Evolutionary conservation across 2,888 invertebrate species (phyloP).

Genomic region (Caenorhabditis sp.): DNA sequence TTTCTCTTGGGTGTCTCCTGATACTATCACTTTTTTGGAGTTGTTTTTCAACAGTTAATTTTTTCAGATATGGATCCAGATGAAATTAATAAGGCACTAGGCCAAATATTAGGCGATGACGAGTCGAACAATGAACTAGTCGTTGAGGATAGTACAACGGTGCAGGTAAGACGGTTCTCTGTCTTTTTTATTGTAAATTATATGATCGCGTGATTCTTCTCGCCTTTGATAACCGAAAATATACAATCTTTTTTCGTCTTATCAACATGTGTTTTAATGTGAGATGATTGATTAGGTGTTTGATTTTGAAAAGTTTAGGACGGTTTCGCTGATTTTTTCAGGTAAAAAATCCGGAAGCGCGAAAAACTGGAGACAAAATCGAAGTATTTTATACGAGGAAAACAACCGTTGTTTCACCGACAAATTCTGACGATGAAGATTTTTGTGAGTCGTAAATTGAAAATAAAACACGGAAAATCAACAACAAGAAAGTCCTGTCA

Average conservation of each 20-base stretch:
- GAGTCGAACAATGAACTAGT: slow-evolving; percentile 36
- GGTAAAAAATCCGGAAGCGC: slow-evolving; percentile 51
- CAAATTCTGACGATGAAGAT: slow-evolving; percentile 62
- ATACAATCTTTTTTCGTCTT: slow-evolving; percentile 1
- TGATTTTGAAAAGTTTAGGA: slow-evolving; percentile 1
- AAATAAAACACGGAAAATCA: not conserved
- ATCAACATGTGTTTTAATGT: slow-evolving; percentile 3
- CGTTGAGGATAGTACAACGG: slow-evolving; percentile 52
- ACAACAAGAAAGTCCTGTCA: not conserved
- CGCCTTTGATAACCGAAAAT: not conserved
- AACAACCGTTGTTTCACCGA: slow-evolving; percentile 58
- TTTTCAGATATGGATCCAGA: slow-evolving; percentile 39
- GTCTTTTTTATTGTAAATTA: not conserved
- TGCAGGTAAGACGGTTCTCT: slow-evolving; percentile 38
- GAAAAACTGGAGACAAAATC: slow-evolving; percentile 51
- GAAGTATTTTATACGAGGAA: slow-evolving; percentile 49
- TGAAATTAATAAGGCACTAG: slow-evolving; percentile 46
- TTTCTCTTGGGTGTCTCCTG: too few species aligned
- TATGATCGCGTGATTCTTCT: slow-evolving; percentile 2
- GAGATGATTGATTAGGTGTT: slow-evolving; percentile 20
- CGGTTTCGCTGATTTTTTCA: slow-evolving; percentile 14
- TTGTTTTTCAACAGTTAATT: not conserved
- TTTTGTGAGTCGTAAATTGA: slow-evolving; percentile 12
- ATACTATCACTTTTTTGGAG: not conserved
- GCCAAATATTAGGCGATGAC: slow-evolving; percentile 40